A percentile compares a stretch with the other conserved stretches of the same genome.
Evolutionary conservation across 2,113 vertebrate species (phyloP).

Genomic region (Carollia perspicillata): DNA sequence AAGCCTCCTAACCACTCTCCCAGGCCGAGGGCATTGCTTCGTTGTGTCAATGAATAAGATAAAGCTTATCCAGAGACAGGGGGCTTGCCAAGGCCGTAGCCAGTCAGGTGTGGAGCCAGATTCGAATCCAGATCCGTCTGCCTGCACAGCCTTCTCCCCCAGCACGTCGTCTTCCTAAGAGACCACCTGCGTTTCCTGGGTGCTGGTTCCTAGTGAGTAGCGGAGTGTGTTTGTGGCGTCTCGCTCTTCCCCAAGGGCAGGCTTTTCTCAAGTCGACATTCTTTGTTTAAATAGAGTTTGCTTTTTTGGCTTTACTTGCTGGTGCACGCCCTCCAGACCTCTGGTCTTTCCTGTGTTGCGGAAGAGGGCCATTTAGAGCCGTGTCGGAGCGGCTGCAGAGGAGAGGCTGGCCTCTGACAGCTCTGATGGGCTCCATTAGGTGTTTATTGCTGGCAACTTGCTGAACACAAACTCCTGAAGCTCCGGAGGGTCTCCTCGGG

Average conservation of each 20-base stretch:
- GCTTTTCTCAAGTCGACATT: background rate
- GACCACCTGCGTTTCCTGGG: accelerated
- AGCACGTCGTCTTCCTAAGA: too few species aligned
- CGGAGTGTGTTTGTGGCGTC: background rate
- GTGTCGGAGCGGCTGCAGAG: background rate
- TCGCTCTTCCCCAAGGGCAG: background rate
- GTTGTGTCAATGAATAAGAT: background rate
- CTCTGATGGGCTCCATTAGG: background rate
- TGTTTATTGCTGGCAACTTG: background rate
- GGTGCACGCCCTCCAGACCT: background rate
- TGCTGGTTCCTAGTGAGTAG: background rate
- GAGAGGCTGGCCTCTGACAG: background rate
- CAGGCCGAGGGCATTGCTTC: accelerated
- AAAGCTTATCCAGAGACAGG: background rate
- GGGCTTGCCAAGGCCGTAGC: background rate
- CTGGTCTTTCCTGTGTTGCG: background rate
- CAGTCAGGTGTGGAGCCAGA: accelerated
- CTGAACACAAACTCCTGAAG: background rate
- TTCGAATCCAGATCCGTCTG: background rate
- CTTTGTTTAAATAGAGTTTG: background rate
- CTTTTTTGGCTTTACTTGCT: background rate
- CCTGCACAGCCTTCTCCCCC: accelerated
- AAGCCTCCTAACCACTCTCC: background rate
- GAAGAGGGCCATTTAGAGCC: background rate
- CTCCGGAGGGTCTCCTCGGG: background rate